Evolutionary conservation across 2,797 vertebrate species (phyloP), one percentile per base, ranked within the genome.

Genomic region (Tarsius wallacei): DNA sequence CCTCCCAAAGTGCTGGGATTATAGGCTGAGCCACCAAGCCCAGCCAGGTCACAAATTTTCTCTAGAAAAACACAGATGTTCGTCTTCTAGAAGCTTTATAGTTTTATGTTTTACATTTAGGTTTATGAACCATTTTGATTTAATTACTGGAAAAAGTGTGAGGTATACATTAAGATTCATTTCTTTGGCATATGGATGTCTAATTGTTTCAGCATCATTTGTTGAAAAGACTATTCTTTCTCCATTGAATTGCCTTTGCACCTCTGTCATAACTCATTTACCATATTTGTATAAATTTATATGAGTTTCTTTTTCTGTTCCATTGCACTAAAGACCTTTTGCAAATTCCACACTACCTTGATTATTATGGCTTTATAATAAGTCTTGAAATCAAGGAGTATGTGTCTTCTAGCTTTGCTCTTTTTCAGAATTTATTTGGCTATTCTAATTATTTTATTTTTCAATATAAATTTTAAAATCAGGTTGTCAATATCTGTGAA

Each of bases 391-490:
- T 28, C 61, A 13, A 74, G 55, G 71, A 74, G 28, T 74, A 16
- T 82, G 22, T 78, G 31, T 82, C 85, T 31, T 74, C 19, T 15
- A 93, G 21, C 26, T 73, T 88, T 88, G 66, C 42, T 63, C n/a
- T 64, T 55, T 74, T 64, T 64, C 57, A 82, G 57, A 82, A 82
- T 55, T 70, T 24, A 80, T 78, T 63, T 94, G 57, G 26, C 12
- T 51, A 36, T 24, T 53, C n/a, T 63, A 63, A n/a, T 78, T 51
- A 21, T 42, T 42, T 42, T 42, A 42, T 42, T 42, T 42, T 42
- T 42, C 42, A 42, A 42, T 42, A 42, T 42, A 74, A 64, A 82
- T 57, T 82, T 94, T 88, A 82, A 49, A 88, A 74, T 82, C 76
- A 94, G 51, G 8, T 61, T 80, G 13, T 59, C 7, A 61, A 7